Evolutionary conservation across 2,113 vertebrate species (phyloP).

Genomic region (Oryzias woworae): DNA sequence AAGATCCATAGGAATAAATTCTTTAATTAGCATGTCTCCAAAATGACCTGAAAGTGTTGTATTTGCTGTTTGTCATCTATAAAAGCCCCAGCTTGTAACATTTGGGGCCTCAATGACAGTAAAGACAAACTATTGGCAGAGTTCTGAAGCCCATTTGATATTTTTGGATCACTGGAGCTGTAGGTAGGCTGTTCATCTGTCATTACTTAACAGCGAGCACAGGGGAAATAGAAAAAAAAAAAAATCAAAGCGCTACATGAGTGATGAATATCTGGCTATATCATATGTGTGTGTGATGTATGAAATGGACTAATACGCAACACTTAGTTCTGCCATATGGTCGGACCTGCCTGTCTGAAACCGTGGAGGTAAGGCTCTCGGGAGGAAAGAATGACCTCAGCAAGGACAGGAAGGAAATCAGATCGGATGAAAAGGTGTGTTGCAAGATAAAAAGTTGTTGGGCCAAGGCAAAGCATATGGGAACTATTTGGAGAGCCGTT

Average conservation of each 20-base stretch:
- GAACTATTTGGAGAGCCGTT: conserved; percentile 24
- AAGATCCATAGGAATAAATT: too few species aligned
- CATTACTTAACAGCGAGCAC: conserved; percentile 55
- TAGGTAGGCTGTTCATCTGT: conserved; percentile 72
- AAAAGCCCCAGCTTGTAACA: conserved; percentile 16
- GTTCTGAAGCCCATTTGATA: conserved; percentile 56
- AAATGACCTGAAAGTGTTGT: conserved; percentile 16
- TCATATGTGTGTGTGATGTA: conserved; percentile 73
- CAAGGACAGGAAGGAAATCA: conserved; percentile 36
- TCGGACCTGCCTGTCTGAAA: conserved; percentile 67
- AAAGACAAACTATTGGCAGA: conserved; percentile 61
- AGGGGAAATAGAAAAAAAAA: conserved; percentile 14
- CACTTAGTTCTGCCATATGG: conserved; percentile 79
- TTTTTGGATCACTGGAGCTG: conserved; percentile 63
- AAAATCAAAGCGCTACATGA: conserved; percentile 43
- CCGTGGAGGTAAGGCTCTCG: conserved; percentile 54
- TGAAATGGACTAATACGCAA: conserved; percentile 75
- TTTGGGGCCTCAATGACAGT: conserved; percentile 69
- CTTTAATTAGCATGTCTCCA: too few species aligned
- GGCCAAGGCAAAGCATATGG: conserved; percentile 12
- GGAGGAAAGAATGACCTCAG: conserved; percentile 37
- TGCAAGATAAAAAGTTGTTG: neutral
- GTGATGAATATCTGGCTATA: conserved; percentile 76
- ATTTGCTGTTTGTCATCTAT: neutral
- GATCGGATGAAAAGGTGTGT: neutral